Base-by-base conservation (phyloP, 2,888 invertebrate species). In the Cybosia mesomella region DNA sequence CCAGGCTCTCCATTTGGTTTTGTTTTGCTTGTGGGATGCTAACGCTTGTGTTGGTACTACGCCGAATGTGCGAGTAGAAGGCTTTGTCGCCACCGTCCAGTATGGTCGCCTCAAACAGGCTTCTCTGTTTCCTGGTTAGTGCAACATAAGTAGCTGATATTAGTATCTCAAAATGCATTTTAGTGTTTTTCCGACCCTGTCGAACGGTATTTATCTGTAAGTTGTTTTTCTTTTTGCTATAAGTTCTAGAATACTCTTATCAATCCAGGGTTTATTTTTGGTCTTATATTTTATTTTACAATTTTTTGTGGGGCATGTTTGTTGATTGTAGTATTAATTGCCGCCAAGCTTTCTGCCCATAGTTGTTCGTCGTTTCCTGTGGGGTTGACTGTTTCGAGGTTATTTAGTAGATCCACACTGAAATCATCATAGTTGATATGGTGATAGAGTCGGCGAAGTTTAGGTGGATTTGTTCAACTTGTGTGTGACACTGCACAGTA, bases 251-350 rank as follows among this genome's bases (percentile, higher is more conserved):
- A 49, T 18, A 49, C 18, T 15, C 49, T 49, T 49, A 49, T 49
- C 49, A 49, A 49, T 49, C 18, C 49, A 49, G 49, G 49, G 49
- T 49, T 49, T 49, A 49, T 49, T 49, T 49, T 49, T 49, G 13
- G 18, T 18, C 49, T 49, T 49, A 18, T 5, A 18, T 13, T 49
- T 15, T 18, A 49, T 32, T 3, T 3, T 32, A 3, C 3, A 5
- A 7, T 32, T 32, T 32, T n/a, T n/a, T n/a, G n/a, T n/a, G n/a
- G n/a, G n/a, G n/a, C n/a, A n/a, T n/a, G n/a, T n/a, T n/a, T n/a
- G 32, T 32, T 7, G 32, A 32, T 32, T 32, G 32, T 32, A 32
- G 3, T 32, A 32, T 32, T 32, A 32, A 32, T 32, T 32, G 32
- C 32, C 32, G 32, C 32, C 32, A 32, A 3, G 32, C 4, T 32